These are phyloP conservation scores for Cryptoprocta ferox DNA, from an alignment of 2,797 vertebrate genomes.

Conservation along the genomic window DNA sequence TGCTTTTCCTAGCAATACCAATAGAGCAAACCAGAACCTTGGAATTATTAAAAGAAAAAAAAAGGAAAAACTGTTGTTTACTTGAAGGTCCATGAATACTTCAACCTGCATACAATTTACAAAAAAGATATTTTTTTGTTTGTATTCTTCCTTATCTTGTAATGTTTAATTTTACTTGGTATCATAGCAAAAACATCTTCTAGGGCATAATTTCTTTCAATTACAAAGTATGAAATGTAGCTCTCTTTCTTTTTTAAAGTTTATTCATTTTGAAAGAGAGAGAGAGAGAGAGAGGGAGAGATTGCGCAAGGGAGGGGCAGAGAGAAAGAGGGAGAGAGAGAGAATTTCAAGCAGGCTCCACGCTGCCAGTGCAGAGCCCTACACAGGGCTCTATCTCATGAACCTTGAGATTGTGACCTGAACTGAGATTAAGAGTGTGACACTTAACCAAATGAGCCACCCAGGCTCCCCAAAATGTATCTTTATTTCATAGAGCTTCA, in stretches of 20 bases:
- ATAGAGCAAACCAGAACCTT: background rate
- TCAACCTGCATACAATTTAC: background rate
- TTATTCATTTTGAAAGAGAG: too few relatives aligned
- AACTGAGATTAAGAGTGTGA: too few relatives aligned
- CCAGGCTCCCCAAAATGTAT: too few relatives aligned
- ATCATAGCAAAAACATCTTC: background rate
- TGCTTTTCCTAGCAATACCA: background rate
- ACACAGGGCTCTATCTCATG: too few relatives aligned
- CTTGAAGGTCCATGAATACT: background rate
- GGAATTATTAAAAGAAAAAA: background rate
- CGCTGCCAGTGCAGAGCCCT: too few relatives aligned
- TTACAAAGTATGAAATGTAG: background rate
- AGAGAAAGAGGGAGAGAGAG: too few relatives aligned
- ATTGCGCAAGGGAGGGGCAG: too few relatives aligned
- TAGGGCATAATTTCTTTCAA: background rate
- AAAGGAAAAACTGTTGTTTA: background rate
- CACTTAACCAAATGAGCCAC: too few relatives aligned
- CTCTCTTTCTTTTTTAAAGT: background rate
- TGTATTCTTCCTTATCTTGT: background rate
- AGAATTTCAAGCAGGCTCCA: too few relatives aligned
- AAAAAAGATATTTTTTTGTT: background rate
- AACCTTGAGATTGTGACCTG: too few relatives aligned
- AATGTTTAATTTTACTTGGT: background rate
- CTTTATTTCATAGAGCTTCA: background rate
- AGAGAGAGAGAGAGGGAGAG: too few relatives aligned